Evolutionary conservation across 2,113 vertebrate species (phyloP).

Genomic region (Limanda limanda): DNA sequence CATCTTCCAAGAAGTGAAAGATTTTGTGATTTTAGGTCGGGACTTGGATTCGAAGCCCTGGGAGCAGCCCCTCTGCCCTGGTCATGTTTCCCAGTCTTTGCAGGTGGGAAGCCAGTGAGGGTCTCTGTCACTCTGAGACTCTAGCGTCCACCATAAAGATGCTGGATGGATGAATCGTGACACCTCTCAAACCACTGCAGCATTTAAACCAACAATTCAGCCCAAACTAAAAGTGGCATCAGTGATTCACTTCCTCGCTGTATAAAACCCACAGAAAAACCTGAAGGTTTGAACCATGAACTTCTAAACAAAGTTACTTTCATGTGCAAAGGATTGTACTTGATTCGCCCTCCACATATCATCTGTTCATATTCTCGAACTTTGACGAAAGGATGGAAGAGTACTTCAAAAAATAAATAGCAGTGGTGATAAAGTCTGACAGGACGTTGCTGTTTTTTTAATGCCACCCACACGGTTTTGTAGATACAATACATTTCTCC

Average conservation of each 20-base stretch:
- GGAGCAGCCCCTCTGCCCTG: too few relatives aligned
- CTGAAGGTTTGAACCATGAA: background rate
- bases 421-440: slow-evolving; percentile 37
- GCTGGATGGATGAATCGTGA: background rate
- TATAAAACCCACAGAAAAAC: background rate
- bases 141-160: too few relatives aligned
- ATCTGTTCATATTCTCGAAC: slow-evolving; percentile 24
- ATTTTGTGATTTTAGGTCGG: too few relatives aligned
- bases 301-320: slow-evolving; percentile 25
- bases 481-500: slow-evolving; percentile 42
- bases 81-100: background rate
- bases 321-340: slow-evolving; percentile 14
- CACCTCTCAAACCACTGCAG: background rate
- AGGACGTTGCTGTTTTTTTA: slow-evolving; percentile 46
- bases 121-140: too few relatives aligned
- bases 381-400: slow-evolving; percentile 38
- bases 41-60: too few relatives aligned
- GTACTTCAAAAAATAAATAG: slow-evolving; percentile 10
- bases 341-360: slow-evolving; percentile 14
- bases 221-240: background rate
- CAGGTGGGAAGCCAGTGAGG: slow-evolving; percentile 5
- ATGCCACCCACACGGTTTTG: slow-evolving; percentile 44
- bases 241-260: background rate
- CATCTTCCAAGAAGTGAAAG: too few relatives aligned
- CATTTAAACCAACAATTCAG: background rate